Evolutionary conservation across 2,888 invertebrate genomes (phyloP).

Genomic region (Icerya purchasi): DNA sequence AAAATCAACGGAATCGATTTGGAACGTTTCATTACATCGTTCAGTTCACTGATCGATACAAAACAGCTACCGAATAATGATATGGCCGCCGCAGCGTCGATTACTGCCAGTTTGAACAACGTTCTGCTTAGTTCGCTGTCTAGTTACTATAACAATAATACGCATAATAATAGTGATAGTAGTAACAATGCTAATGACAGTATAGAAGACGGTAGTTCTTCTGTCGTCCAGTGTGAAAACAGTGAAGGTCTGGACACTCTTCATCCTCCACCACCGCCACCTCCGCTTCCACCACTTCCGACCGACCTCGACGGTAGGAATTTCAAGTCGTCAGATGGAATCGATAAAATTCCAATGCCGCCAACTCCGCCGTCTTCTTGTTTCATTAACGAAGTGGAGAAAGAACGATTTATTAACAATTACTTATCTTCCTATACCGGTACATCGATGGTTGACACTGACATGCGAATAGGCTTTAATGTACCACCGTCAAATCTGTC

Average conservation of each 20-base stretch:
- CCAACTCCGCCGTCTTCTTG: slow-evolving; percentile 10
- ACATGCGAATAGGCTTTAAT: background rate
- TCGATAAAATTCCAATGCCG: slow-evolving; percentile 9
- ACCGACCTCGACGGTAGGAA: background rate
- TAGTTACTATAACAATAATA: background rate
- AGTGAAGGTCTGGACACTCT: no score
- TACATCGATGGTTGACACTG: background rate
- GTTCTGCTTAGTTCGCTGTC: no score
- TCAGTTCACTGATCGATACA: background rate
- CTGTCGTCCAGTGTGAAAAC: background rate
- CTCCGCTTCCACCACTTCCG: no score
- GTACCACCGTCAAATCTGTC: background rate
- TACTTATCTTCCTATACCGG: no score
- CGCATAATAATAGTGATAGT: background rate
- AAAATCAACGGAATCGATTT: background rate
- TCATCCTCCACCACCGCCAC: no score
- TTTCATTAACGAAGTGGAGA: no score
- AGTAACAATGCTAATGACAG: background rate
- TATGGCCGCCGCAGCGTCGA: background rate
- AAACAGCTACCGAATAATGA: no score
- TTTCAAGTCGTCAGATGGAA: background rate
- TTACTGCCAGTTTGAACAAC: background rate
- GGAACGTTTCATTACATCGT: background rate
- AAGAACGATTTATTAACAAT: no score
- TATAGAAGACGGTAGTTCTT: background rate